These are phyloP conservation scores for Zophobas atratus DNA, from an alignment of 1,140 invertebrate species.

Conservation along the genomic window DNA sequence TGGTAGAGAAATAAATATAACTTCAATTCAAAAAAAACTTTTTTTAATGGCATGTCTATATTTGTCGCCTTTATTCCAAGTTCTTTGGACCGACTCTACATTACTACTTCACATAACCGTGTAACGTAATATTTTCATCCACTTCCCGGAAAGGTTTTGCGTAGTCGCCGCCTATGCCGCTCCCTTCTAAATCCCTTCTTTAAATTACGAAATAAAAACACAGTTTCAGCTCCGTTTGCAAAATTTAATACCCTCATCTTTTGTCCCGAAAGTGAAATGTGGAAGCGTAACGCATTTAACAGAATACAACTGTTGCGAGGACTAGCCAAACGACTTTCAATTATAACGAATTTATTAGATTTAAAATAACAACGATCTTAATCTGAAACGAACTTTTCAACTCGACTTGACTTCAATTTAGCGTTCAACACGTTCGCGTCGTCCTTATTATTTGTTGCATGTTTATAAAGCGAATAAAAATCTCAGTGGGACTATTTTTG, in stretches of 20 bases:
- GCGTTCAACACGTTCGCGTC: conserved; percentile 22
- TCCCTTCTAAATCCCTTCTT: neutral
- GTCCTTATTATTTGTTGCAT: conserved; percentile 11
- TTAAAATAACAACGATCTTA: conserved; percentile 20
- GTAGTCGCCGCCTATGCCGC: too few relatives aligned
- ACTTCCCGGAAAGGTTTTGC: too few relatives aligned
- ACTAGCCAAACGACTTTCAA: conserved; percentile 29
- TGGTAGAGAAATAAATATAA: too few relatives aligned
- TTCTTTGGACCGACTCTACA: too few relatives aligned
- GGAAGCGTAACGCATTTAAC: neutral
- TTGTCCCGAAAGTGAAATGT: neutral
- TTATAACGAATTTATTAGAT: conserved; percentile 32
- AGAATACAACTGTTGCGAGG: conserved; percentile 1
- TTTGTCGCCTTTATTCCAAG: too few relatives aligned
- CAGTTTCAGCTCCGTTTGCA: conserved; percentile 18
- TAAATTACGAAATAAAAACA: conserved; percentile 4
- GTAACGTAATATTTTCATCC: too few relatives aligned
- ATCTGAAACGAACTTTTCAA: conserved; percentile 22
- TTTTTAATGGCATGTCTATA: too few relatives aligned
- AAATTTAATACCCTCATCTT: conserved; percentile 12
- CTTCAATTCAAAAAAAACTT: too few relatives aligned
- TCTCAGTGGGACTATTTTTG: conserved; percentile 6
- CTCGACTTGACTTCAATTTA: conserved; percentile 16
- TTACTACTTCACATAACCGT: too few relatives aligned
- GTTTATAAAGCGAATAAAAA: conserved; percentile 31